A percentile compares a stretch with the other conserved stretches of the same genome.
These are phyloP conservation scores for Hestina assimilis DNA, from an alignment of 1,140 invertebrate genomes.

Conservation along the genomic window DNA sequence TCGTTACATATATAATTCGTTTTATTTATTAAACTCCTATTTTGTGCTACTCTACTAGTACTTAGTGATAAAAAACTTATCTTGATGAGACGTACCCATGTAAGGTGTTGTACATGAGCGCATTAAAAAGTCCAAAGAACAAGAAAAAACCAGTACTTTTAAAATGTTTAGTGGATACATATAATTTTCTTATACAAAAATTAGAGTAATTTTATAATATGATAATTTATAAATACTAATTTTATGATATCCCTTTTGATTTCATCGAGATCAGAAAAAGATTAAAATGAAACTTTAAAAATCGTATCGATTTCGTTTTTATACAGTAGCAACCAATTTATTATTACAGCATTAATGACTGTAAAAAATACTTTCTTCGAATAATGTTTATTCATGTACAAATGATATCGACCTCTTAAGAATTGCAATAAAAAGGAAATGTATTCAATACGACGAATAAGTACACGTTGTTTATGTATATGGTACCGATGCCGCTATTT, in stretches of 20 bases:
- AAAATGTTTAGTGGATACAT: no score
- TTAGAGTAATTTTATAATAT: no score
- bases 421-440: conserved; percentile 12
- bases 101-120: conserved; percentile 10
- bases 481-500: neutral
- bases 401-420: conserved; percentile 1
- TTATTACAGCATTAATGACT: no score
- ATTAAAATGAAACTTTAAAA: no score
- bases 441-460: conserved; percentile 7
- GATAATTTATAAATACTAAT: no score
- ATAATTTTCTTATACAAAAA: no score
- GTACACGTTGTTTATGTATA: neutral
- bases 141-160: conserved; percentile 2
- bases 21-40: neutral
- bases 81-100: conserved; percentile 29
- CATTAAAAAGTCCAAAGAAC: conserved; percentile 10
- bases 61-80: conserved; percentile 19
- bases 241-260: no score
- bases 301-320: neutral
- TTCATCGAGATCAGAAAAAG: no score
- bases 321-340: neutral
- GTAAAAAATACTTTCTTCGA: conserved; percentile 2
- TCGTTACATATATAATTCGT: no score
- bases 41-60: neutral
- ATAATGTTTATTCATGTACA: conserved; percentile 7